Evolutionary conservation across 2,888 invertebrate genomes (phyloP).

Genomic region (Phrixothrix hirtus): DNA sequence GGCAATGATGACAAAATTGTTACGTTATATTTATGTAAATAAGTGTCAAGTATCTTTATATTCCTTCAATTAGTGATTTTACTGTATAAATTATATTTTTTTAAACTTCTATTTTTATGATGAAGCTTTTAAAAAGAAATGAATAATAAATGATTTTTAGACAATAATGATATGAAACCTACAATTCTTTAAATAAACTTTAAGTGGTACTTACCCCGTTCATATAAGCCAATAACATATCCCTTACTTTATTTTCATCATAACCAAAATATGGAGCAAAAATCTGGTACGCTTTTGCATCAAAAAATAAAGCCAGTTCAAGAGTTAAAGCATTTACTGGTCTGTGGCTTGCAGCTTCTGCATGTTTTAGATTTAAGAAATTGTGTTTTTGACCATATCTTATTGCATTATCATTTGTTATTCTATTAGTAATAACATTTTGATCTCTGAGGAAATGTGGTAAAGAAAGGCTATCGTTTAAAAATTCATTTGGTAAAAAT

Average conservation of each 20-base stretch:
- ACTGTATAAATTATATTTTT: too few species aligned
- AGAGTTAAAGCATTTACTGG: slow-evolving; percentile 59
- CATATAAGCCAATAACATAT: slow-evolving; percentile 78
- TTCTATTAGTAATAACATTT: neutral
- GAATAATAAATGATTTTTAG: slow-evolving; percentile 35
- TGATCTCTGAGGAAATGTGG: slow-evolving; percentile 3
- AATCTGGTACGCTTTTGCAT: slow-evolving; percentile 71
- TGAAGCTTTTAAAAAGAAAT: slow-evolving; percentile 35
- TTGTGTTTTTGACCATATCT: neutral
- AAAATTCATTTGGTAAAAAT: slow-evolving; percentile 53
- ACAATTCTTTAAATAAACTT: too few species aligned
- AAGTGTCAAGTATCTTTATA: too few species aligned
- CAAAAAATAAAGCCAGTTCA: slow-evolving; percentile 75
- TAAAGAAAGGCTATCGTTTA: slow-evolving; percentile 51
- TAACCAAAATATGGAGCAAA: slow-evolving; percentile 70
- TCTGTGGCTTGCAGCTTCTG: slow-evolving; percentile 32
- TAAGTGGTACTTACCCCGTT: slow-evolving; percentile 71
- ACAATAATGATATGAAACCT: too few species aligned
- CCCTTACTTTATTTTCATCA: slow-evolving; percentile 67
- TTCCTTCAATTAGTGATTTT: too few species aligned
- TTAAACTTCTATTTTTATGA: too few species aligned
- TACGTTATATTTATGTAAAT: too few species aligned
- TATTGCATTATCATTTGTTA: neutral
- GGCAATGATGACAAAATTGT: too few species aligned
- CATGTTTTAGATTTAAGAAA: neutral